Evolutionary conservation across 92 coral and sea anemone species (phyloP), one percentile per base, ranked within the genome.

Genomic region (Muricea muricata): DNA sequence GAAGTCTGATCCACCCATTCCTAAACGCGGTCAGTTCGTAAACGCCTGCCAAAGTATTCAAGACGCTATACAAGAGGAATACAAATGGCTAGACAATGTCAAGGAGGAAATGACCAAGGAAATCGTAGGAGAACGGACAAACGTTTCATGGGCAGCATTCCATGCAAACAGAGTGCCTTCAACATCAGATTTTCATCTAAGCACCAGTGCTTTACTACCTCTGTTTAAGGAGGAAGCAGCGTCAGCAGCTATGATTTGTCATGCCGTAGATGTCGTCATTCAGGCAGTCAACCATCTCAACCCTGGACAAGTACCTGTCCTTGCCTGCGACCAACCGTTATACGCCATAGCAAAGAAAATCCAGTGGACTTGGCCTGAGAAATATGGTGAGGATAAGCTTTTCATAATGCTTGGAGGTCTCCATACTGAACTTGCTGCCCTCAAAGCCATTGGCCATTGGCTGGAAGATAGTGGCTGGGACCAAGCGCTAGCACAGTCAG

Each of bases 371-470:
- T 79, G 71, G 80, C 26, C 32, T 0, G 60, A 56, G 1, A 30
- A 7, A 3, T 80, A 91, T 48, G 94, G 89, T 6, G 93, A 91
- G 42, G 42, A 79, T 21, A 86, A 81, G 39, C 75, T 86, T 37
- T 85, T 90, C 0, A 74, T 90, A 58, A 84, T 90, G 93, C 86
- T 90, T 78, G 93, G 93, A 14, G 93, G 93, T 14, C 90, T 90
- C 23, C 91, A 90, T 24, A 79, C 83, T 0, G 90, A 90, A 41
- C 56, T 48, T 78, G 91, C 87, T 0, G 78, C 85, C 31, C 30
- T 88, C 28, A 92, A 92, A 17, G 91, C 48, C 1, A 58, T 82
- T 1, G 90, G 92, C 18, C 72, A 71, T 20, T 92, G 93, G 89
- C 87, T 89, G 18, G 86, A 88, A 57, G 90, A 76, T 1, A 86